Evolutionary conservation across 2,888 invertebrate genomes (phyloP).

Genomic region (Linnaemya tessellans): DNA sequence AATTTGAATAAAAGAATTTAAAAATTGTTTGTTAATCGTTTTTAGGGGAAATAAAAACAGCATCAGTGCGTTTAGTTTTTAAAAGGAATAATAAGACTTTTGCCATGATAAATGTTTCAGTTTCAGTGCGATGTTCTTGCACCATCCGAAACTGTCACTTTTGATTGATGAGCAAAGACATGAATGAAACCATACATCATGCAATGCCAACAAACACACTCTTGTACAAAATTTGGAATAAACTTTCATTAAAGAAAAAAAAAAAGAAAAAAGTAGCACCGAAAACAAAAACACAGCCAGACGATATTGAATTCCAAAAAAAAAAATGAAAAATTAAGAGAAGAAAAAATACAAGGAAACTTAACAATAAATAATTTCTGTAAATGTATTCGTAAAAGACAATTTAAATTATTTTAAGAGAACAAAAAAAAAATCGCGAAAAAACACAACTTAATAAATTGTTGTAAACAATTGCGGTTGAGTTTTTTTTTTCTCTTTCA

Average conservation of each 20-base stretch:
- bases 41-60: constrained; percentile 35
- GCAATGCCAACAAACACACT: constrained; percentile 14
- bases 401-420: constrained; percentile 29
- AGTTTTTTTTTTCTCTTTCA: background rate
- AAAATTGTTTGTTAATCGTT: constrained; percentile 11
- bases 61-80: background rate
- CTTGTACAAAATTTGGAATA: constrained; percentile 28
- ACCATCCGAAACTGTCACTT: constrained; percentile 68
- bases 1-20: background rate
- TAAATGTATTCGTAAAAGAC: constrained; percentile 39
- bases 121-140: constrained; percentile 49
- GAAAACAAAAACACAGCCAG: constrained; percentile 46
- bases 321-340: background rate
- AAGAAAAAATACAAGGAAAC: constrained; percentile 9
- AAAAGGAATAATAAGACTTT: constrained; percentile 25
- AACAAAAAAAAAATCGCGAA: background rate
- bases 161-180: constrained; percentile 67
- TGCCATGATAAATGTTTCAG: constrained; percentile 58
- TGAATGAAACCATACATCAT: constrained; percentile 67
- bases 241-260: constrained; percentile 6
- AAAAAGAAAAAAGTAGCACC: constrained; percentile 30
- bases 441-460: constrained; percentile 59
- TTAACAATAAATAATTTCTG: constrained; percentile 44
- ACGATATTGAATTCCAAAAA: constrained; percentile 32
- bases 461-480: constrained; percentile 64